Evolutionary conservation across 2,888 invertebrate species (phyloP).

Genomic region (Lepidochrysops patricia): DNA sequence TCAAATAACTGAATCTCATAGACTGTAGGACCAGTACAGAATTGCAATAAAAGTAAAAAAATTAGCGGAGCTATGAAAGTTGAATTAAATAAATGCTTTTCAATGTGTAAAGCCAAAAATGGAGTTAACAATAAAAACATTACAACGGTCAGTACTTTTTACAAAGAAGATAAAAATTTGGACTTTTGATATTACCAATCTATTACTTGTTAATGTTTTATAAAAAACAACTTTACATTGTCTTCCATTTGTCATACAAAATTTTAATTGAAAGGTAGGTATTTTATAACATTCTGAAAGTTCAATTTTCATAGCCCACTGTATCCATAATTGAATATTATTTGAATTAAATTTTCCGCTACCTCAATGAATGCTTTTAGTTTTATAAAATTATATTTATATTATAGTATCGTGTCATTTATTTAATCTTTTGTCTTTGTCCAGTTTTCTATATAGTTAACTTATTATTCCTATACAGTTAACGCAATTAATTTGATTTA

Average conservation of each 20-base stretch:
- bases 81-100: neutral
- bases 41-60: conserved; percentile 19
- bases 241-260: too few relatives aligned
- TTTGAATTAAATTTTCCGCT: neutral
- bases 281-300: too few relatives aligned
- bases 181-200: too few relatives aligned
- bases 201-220: too few relatives aligned
- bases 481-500: neutral
- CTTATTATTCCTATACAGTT: too few relatives aligned
- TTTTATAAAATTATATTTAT: neutral
- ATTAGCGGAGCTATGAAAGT: neutral
- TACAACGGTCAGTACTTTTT: too few relatives aligned
- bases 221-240: too few relatives aligned
- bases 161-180: too few relatives aligned
- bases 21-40: neutral
- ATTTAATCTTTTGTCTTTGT: neutral
- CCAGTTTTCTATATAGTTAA: neutral
- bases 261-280: too few relatives aligned
- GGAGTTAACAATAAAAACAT: neutral
- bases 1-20: conserved; percentile 9
- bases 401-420: neutral
- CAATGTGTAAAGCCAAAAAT: neutral
- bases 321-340: neutral
- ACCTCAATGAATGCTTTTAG: neutral
- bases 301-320: neutral